Base-by-base conservation (phyloP, 2,888 invertebrate genomes). In the Drosophila mimica region DNA sequence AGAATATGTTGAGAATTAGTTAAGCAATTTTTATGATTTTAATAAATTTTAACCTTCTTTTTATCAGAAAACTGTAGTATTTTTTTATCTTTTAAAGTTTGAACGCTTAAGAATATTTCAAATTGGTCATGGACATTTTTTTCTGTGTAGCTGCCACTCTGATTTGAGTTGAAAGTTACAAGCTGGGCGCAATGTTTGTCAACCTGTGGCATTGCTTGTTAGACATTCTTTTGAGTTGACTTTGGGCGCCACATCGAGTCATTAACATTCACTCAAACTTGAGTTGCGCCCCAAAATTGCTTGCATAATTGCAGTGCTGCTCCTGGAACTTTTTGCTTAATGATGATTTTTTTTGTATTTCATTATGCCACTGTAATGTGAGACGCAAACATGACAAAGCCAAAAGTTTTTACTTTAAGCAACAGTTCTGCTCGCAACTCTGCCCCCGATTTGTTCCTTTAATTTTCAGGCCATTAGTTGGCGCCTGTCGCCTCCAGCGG, bases 391-490 rank as follows among this genome's bases (percentile, higher is more conserved):
- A 69, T 74, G 64, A 57, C 66, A 54, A 62, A 57, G 30, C 68
- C 31, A 40, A 74, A 89, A 82, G 79, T 85, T 88, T 70, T 68
- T 53, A 49, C 68, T 70, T 58, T 49, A 51, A 33, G 57, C 20
- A 25, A 31, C n/a, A 62, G 28, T 60, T 46, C 59, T 31, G 5
- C 34, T 20, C 11, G 1, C 40, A 40, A 40, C 30, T 57, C 7
- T 25, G 25, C 8, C 46, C 25, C 15, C 46, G 25, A 28, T 46
- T 20, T 68, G 57, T 66, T 51, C 53, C 54, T 63, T 52, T 64
- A 76, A 82, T 90, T 90, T 90, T 76, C 90, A 64, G 82, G 80
- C 83, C 88, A 84, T 84, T 89, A 84, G 86, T 86, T 76, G 76
- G 52, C 57, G 61, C 63, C 69, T 46, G 11, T 46, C 56, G 57